These are phyloP conservation scores for Pemphigus obesinymphae DNA, from an alignment of 1,140 invertebrate genomes.

Conservation along the genomic window DNA sequence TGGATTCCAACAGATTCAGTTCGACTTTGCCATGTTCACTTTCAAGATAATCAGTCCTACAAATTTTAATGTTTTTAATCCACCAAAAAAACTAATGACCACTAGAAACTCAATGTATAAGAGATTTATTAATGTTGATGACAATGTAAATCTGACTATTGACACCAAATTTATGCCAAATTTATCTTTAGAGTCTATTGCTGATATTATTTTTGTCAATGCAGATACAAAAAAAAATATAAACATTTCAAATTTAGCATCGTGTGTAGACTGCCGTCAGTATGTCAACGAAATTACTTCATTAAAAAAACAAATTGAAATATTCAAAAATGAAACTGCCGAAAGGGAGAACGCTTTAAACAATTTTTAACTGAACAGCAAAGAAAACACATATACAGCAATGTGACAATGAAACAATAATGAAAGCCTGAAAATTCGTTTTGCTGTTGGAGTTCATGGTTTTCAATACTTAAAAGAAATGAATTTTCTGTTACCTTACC, in stretches of 20 bases:
- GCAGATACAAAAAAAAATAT: background rate
- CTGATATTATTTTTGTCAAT: background rate
- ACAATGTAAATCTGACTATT: too few species aligned
- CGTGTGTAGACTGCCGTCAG: background rate
- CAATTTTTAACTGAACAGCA: background rate
- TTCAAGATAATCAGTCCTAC: conserved; percentile 41
- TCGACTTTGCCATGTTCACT: background rate
- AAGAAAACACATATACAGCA: background rate
- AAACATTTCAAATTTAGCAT: background rate
- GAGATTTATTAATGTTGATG: too few species aligned
- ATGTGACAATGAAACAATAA: background rate
- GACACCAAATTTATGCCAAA: too few species aligned
- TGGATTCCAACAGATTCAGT: too few species aligned
- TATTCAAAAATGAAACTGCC: background rate
- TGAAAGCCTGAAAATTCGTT: background rate
- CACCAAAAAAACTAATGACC: conserved; percentile 3
- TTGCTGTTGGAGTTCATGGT: background rate
- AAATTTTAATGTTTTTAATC: conserved; percentile 40
- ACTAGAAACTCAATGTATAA: background rate
- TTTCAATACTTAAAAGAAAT: conserved; percentile 4
- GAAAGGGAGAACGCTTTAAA: background rate
- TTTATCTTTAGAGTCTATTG: too few species aligned
- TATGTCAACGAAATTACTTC: background rate
- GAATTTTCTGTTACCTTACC: background rate
- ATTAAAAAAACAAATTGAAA: background rate